Percentiles rank a stretch among this genome's conserved stretches.
Conservation (phyloP, 2,888 invertebrate genomes). For the Balanococcus diminutus region DNA sequence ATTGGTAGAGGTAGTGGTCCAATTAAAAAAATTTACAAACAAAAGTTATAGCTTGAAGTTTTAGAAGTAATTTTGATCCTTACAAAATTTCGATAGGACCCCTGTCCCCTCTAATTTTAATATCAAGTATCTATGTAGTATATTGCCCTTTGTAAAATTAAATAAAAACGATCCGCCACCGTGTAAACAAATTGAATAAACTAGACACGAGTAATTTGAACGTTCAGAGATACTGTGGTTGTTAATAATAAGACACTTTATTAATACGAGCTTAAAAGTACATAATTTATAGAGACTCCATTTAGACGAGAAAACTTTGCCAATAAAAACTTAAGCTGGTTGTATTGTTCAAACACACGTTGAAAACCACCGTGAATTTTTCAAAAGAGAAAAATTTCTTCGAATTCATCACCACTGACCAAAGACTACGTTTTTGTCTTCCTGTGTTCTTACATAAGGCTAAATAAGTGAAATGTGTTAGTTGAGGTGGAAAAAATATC, state of each 20-base stretch:
- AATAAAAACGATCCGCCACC: too few species aligned
- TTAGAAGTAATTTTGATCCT: too few species aligned
- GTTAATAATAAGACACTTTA: not conserved
- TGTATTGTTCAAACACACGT: not conserved
- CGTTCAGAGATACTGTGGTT: not conserved
- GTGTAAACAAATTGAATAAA: too few species aligned
- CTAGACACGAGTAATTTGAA: too few species aligned
- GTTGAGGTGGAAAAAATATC: not conserved
- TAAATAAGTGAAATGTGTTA: not conserved
- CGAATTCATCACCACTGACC: not conserved
- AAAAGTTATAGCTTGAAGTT: too few species aligned
- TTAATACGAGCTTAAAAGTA: not conserved
- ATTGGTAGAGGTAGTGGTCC: too few species aligned
- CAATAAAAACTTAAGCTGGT: not conserved
- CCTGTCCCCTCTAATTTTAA: too few species aligned
- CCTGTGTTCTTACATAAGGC: not conserved
- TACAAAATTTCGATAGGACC: too few species aligned
- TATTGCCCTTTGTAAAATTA: too few species aligned
- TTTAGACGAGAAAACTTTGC: not conserved
- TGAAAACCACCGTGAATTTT: not conserved
- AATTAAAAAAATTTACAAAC: too few species aligned
- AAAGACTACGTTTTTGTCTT: too few species aligned
- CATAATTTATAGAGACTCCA: not conserved
- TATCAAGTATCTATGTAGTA: too few species aligned
- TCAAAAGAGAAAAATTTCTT: not conserved